Percentiles rank a stretch among this genome's conserved stretches.
These are phyloP conservation scores for Priocnemis perturbator DNA, from an alignment of 2,888 invertebrate species.

Conservation along the genomic window DNA sequence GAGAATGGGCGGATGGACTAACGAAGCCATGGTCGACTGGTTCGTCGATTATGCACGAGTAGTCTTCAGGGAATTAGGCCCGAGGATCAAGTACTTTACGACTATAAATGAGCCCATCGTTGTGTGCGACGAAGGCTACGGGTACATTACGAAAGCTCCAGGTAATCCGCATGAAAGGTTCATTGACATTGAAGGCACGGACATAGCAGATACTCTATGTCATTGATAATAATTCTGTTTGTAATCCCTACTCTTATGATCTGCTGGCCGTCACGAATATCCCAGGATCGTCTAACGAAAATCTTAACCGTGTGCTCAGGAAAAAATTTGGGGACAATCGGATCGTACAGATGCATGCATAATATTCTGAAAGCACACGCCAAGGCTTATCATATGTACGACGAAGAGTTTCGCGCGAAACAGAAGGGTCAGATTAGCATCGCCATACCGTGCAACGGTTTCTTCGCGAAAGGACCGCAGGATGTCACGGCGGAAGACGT, in stretches of 20 bases:
- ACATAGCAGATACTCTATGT: too few species aligned
- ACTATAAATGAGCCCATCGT: slow-evolving; percentile 82
- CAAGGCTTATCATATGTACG: slow-evolving; percentile 80
- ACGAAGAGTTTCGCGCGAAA: slow-evolving; percentile 77
- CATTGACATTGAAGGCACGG: too few species aligned
- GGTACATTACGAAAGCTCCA: slow-evolving; percentile 77
- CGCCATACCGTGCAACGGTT: slow-evolving; percentile 31
- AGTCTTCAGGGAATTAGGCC: slow-evolving; percentile 76
- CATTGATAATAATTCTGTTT: too few species aligned
- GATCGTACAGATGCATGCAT: slow-evolving; percentile 83
- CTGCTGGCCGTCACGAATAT: too few species aligned
- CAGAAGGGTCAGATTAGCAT: slow-evolving; percentile 77
- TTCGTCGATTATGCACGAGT: slow-evolving; percentile 80
- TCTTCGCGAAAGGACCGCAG: slow-evolving; percentile 34
- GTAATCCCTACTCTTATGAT: too few species aligned
- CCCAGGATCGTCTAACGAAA: too few species aligned
- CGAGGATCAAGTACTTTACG: slow-evolving; percentile 79
- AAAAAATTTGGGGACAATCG: slow-evolving; percentile 76
- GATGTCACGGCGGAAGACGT: slow-evolving; percentile 40
- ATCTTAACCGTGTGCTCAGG: slow-evolving; percentile 4
- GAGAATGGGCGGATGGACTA: slow-evolving; percentile 82
- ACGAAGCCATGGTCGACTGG: slow-evolving; percentile 79
- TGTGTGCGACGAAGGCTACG: slow-evolving; percentile 77
- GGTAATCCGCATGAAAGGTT: slow-evolving; percentile 52
- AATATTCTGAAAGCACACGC: slow-evolving; percentile 85